Base-by-base conservation (phyloP, 2,888 invertebrate species). In the Tryphoninae sp. region DNA sequence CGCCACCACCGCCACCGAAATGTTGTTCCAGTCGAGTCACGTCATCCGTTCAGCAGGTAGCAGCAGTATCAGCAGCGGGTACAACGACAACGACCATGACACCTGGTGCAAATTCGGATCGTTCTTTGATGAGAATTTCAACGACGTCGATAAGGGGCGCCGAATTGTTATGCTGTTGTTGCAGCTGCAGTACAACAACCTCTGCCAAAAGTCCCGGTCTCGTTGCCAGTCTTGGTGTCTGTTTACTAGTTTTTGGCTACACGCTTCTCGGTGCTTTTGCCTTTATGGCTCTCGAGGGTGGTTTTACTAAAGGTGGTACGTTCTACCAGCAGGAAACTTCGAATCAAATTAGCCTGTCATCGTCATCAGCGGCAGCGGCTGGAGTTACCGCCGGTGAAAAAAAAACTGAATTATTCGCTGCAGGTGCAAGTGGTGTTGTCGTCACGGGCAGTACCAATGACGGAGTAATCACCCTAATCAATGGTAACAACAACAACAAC, bases 221-320 rank as follows among this genome's bases (percentile, higher is more conserved):
- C 8, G 93, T 97, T 84, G 96, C 97, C 8, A 96, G 97, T 87
- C 93, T 97, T 53, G 97, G 96, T 19, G 94, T 97, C 77, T 96
- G 96, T 92, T 94, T 96, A 85, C 94, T 98, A 75, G 98, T 98
- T 19, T 94, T 98, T 62, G 96, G 96, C 13, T 99, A 99, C 93
- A 97, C 98, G 84, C 94, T 98, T 68, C 94, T 98, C 87, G 98
- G 98, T 13, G 98, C 97, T 26, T 96, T 98, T 89, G 95, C 98
- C 80, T 99, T 98, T 92, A 96, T 96, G 92, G 96, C 96, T 13
- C 93, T 97, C 76, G 97, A 97, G 91, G 96, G 96, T 73, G 94
- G 94, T 78, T 89, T 93, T 67, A 33, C 33, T 33, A 93, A 94
- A 83, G 83, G 89, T 78, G 55, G 84, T 77, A 58, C 67, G 19